Evolutionary conservation across 1,140 invertebrate genomes (phyloP).

Genomic region (Wasmannia auropunctata): DNA sequence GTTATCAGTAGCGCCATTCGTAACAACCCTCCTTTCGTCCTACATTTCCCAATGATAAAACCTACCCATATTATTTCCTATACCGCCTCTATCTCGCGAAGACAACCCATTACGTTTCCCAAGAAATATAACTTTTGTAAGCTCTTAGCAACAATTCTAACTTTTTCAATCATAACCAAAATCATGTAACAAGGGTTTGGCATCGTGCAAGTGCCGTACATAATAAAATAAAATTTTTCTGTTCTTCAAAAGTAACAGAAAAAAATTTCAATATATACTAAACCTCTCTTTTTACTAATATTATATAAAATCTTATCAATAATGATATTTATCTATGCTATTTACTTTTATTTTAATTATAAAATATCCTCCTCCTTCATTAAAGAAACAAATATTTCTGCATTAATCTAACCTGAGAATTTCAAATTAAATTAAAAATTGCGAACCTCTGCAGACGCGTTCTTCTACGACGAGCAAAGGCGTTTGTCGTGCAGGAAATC

Average conservation of each 20-base stretch:
- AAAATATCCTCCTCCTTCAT: neutral
- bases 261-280: neutral
- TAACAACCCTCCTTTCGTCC: slow-evolving; percentile 47
- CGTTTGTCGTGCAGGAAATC: slow-evolving; percentile 25
- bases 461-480: neutral
- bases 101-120: neutral
- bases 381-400: neutral
- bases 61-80: slow-evolving; percentile 42
- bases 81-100: slow-evolving; percentile 9
- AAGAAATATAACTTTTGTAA: slow-evolving; percentile 4
- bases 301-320: neutral
- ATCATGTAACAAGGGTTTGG: neutral
- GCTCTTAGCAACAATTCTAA: neutral
- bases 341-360: neutral
- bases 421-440: neutral
- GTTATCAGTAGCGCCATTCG: slow-evolving; percentile 59
- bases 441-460: neutral
- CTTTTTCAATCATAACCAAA: neutral
- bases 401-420: neutral
- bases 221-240: neutral
- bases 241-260: neutral
- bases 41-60: slow-evolving; percentile 56
- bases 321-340: neutral
- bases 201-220: neutral
- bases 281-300: neutral